Evolutionary conservation across 2,113 vertebrate species (phyloP).

Genomic region (Chlorodrepanis virens): DNA sequence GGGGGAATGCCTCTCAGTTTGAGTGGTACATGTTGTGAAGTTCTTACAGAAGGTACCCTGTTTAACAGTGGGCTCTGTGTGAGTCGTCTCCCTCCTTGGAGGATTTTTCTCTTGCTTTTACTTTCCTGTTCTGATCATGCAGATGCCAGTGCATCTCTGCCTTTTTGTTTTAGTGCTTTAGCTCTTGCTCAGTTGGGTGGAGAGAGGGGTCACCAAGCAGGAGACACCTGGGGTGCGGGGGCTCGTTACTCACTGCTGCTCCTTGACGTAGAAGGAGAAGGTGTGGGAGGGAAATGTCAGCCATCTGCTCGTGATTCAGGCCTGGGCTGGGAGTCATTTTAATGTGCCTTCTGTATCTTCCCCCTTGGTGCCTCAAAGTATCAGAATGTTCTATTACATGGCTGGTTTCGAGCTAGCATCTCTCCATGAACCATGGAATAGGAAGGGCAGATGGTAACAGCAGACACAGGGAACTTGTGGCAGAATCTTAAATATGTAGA

Average conservation of each 20-base stretch:
- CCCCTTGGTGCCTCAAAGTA: neutral
- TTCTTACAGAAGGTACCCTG: neutral
- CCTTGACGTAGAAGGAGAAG: neutral
- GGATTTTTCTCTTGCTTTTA: neutral
- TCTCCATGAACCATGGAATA: neutral
- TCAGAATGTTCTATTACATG: neutral
- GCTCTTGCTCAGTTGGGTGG: neutral
- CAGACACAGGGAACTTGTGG: neutral
- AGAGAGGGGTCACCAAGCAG: neutral
- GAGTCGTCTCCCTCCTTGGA: neutral
- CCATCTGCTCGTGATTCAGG: constrained; percentile 5
- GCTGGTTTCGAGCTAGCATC: neutral
- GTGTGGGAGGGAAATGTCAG: constrained; percentile 1
- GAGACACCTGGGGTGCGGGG: neutral
- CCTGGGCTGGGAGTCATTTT: neutral
- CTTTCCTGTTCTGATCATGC: neutral
- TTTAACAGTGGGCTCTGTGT: neutral
- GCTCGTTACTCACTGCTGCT: neutral
- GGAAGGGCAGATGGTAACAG: constrained; percentile 18
- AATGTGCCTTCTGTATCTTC: neutral
- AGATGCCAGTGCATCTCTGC: neutral
- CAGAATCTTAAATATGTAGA: neutral
- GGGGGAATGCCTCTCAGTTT: neutral
- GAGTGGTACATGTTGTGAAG: neutral
- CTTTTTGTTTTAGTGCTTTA: neutral